Base-by-base conservation (phyloP, 2,797 vertebrate genomes). In the Loris lydekkerianus region DNA sequence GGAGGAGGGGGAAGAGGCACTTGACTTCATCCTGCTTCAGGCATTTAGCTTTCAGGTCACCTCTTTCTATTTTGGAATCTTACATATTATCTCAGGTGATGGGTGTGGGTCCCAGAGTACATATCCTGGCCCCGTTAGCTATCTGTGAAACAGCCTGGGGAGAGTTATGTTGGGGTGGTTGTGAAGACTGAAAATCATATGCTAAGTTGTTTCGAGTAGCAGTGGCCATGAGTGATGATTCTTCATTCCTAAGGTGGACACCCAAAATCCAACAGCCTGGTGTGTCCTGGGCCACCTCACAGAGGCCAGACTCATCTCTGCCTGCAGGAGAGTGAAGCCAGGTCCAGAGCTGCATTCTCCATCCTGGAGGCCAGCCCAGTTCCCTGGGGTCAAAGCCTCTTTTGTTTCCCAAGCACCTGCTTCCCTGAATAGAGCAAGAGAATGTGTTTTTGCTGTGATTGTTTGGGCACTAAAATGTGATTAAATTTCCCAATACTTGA, bases 381-480 rank as follows among this genome's bases (percentile, higher is more conserved):
- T 43, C 76, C 77, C 81, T 49, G 3, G 69, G 80, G 93, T 97
- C 93, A 49, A 58, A 86, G 96, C 94, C 95, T 95, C 92, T 83
- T 95, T 61, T 93, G 96, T 98, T 97, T 98, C 98, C 97, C 96
- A 65, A 97, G 98, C 98, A 98, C 98, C 98, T 98, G 97, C 98
- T 98, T 99, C 98, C 98, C 98, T 97, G 86, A 95, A 89, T 83
- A 94, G 94, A 95, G 85, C 96, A 97, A 93, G 78, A 86, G 93
- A 82, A 93, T 67, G 40, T 95, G 94, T 96, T 98, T 98, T 97
- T 96, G 69, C 96, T 96, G 63, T 93, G 98, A 98, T 98, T 98
- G 98, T 97, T 99, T 98, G 96, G 67, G 46, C 86, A 6, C 87
- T 82, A 18, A 75, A 60, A 65, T 63, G 63, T 77, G 53, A 77